phyloP scores from a whole-genome alignment of 2,113 vertebrate species.

The Xenus cinereus region DNA sequence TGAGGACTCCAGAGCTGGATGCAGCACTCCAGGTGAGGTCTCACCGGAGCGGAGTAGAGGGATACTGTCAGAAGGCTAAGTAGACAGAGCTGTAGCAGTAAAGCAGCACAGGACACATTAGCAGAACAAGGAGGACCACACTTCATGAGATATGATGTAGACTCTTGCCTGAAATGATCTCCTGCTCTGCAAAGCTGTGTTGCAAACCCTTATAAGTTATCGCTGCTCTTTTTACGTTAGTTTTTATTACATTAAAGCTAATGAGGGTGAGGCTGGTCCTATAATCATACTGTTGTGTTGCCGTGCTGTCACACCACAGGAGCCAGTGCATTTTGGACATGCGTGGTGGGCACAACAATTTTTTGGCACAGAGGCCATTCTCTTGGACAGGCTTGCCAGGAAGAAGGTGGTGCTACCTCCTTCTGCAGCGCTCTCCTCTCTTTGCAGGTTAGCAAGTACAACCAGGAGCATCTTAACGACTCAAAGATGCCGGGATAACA shows the following conservation, averaged over 20 bases:
- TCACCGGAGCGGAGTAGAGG: no score
- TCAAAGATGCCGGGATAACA: not conserved
- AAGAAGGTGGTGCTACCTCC: not conserved
- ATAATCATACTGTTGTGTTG: not conserved
- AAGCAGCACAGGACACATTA: not conserved
- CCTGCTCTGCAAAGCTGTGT: not conserved
- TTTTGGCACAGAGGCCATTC: not conserved
- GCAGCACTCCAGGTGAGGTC: no score
- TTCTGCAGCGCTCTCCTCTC: not conserved
- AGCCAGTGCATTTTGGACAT: not conserved
- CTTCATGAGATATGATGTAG: not conserved
- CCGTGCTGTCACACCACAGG: not conserved
- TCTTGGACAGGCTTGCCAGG: not conserved
- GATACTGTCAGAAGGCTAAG: not conserved
- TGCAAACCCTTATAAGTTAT: not conserved
- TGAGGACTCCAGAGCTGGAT: no score
- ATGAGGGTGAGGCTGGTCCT: not conserved
- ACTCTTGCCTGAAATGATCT: not conserved
- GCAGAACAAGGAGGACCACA: not conserved
- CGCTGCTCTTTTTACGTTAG: not conserved
- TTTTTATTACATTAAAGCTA: not conserved
- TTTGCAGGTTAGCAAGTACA: not conserved
- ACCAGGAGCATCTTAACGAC: not conserved
- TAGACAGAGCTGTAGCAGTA: not conserved
- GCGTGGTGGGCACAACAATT: accelerated